A percentile compares a stretch with the other conserved stretches of the same genome.
These are phyloP conservation scores for Pedetes capensis DNA, from an alignment of 2,113 vertebrate genomes.

Conservation along the genomic window DNA sequence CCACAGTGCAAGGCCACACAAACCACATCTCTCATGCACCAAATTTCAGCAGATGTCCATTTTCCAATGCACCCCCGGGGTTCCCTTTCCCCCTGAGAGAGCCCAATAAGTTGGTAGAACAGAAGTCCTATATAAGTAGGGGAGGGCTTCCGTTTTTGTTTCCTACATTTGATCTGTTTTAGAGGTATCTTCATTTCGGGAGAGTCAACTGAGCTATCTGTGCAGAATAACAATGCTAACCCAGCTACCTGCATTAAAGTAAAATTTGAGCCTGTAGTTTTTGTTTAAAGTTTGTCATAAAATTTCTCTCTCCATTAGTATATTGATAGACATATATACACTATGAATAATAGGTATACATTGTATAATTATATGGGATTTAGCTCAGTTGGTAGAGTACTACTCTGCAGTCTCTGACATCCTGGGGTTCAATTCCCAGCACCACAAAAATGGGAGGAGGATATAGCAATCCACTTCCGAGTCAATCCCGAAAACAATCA, in stretches of 20 bases:
- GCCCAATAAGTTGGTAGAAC: neutral
- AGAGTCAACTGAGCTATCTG: rapidly evolving
- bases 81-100: neutral
- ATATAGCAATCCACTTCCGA: too few relatives aligned
- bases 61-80: neutral
- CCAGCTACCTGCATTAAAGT: neutral
- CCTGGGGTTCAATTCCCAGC: too few relatives aligned
- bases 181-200: neutral
- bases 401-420: too few relatives aligned
- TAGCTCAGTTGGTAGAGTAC: too few relatives aligned
- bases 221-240: neutral
- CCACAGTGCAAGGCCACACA: neutral
- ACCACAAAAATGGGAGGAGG: too few relatives aligned
- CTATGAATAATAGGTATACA: too few relatives aligned
- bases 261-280: neutral
- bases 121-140: neutral
- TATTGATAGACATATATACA: too few relatives aligned
- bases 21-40: neutral
- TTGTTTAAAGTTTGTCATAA: neutral
- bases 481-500: too few relatives aligned
- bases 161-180: neutral
- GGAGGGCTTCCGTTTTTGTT: neutral
- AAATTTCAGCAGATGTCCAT: neutral
- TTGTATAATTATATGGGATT: neutral
- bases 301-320: neutral